A percentile compares a stretch with the other conserved stretches of the same genome.
Evolutionary conservation across 2,113 vertebrate species (phyloP).

Genomic region (Candoia aspera): DNA sequence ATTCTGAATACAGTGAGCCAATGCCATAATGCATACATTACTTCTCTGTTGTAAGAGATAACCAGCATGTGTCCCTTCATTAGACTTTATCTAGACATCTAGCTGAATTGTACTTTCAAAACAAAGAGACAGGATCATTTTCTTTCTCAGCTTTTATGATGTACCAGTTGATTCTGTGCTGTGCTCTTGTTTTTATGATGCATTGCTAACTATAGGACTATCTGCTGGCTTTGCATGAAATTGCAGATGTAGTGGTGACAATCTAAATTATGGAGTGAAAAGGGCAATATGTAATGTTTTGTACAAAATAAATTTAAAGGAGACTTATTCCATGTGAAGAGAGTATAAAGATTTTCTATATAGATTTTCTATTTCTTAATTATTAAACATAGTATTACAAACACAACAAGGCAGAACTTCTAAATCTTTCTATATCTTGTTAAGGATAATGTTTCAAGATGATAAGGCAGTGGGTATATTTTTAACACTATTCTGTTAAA

Average conservation of each 20-base stretch:
- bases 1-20: constrained; percentile 38
- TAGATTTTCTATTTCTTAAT: constrained; percentile 56
- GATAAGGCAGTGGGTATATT: not conserved
- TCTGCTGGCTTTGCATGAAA: constrained; percentile 28
- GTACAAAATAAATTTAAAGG: constrained; percentile 42
- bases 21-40: constrained; percentile 48
- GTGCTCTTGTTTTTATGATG: constrained; percentile 47
- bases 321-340: constrained; percentile 46
- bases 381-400: constrained; percentile 59
- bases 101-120: constrained; percentile 57
- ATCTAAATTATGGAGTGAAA: constrained; percentile 41
- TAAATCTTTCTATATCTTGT: constrained; percentile 1
- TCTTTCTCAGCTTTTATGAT: constrained; percentile 48
- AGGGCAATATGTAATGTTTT: constrained; percentile 37
- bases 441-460: not conserved
- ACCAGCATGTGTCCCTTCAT: constrained; percentile 53
- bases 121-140: constrained; percentile 50
- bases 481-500: not conserved
- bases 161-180: constrained; percentile 28
- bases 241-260: constrained; percentile 25
- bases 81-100: constrained; percentile 53
- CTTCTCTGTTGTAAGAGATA: constrained; percentile 62
- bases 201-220: constrained; percentile 47
- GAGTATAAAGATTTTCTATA: constrained; percentile 45
- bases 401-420: constrained; percentile 41